Evolutionary conservation across 2,113 vertebrate genomes (phyloP).

Genomic region (Lampris megalopsis): DNA sequence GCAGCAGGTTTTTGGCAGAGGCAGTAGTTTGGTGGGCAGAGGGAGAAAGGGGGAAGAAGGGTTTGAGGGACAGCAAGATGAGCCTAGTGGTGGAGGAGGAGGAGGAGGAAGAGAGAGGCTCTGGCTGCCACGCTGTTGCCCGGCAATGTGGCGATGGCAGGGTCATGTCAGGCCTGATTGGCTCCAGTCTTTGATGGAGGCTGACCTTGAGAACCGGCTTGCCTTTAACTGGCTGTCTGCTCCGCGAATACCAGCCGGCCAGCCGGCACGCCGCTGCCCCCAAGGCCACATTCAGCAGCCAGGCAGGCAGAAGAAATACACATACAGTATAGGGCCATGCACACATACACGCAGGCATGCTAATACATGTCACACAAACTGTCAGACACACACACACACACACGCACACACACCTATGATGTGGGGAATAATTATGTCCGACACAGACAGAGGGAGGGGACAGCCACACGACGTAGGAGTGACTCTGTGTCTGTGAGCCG

Average conservation of each 20-base stretch:
- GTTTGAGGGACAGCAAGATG: neutral
- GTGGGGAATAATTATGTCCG: no score
- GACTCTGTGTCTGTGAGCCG: conserved; percentile 45
- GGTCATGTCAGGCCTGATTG: conserved; percentile 52
- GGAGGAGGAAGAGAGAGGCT: neutral
- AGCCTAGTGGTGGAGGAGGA: neutral
- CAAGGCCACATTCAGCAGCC: conserved; percentile 21
- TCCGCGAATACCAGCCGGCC: conserved; percentile 17
- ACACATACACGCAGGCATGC: neutral
- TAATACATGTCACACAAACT: no score
- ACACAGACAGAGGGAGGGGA: neutral
- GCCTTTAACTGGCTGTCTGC: conserved; percentile 45
- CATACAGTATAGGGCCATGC: neutral
- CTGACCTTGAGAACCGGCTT: conserved; percentile 58
- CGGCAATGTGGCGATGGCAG: conserved; percentile 31
- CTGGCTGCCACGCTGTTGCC: conserved; percentile 18
- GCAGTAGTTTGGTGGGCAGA: conserved; percentile 31
- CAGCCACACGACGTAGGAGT: conserved; percentile 24
- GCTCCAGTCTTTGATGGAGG: conserved; percentile 53
- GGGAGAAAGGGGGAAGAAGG: conserved; percentile 9
- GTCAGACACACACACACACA: neutral
- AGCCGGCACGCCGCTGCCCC: conserved; percentile 19
- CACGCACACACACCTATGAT: conserved; percentile 2
- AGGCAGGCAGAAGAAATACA: no score
- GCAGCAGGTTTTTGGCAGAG: conserved; percentile 65